A percentile compares a stretch with the other conserved stretches of the same genome.
These are phyloP conservation scores for Ericerus pela DNA, from an alignment of 1,140 invertebrate species.

Conservation along the genomic window DNA sequence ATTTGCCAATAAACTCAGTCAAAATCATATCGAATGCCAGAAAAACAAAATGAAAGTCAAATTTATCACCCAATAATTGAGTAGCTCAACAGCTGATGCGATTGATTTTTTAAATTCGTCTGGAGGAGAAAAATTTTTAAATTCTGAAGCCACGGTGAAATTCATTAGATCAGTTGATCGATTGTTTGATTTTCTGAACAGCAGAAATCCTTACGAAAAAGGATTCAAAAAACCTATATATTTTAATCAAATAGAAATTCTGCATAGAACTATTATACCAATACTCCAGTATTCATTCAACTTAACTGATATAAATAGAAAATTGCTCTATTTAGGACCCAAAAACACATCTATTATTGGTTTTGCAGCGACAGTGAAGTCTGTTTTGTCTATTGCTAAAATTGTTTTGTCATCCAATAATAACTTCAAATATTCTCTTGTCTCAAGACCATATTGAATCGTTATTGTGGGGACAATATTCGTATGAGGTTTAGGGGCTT, in stretches of 20 bases:
- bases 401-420: not conserved
- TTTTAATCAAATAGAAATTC: not conserved
- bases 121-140: too few species aligned
- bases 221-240: slow-evolving; percentile 1
- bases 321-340: not conserved
- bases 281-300: not conserved
- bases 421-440: not conserved
- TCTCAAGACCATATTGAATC: slow-evolving; percentile 6
- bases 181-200: slow-evolving; percentile 7
- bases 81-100: not conserved
- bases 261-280: slow-evolving; percentile 2
- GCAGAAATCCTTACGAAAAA: not conserved
- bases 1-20: not conserved
- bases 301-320: slow-evolving; percentile 5
- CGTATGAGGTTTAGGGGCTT: too few species aligned
- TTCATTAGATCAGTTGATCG: not conserved
- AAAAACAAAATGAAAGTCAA: slow-evolving; percentile 6
- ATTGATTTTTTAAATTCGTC: not conserved
- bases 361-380: not conserved
- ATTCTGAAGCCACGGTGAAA: not conserved
- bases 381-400: slow-evolving; percentile 2
- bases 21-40: slow-evolving; percentile 3
- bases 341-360: slow-evolving; percentile 4
- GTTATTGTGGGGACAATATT: too few species aligned
- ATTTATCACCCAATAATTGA: not conserved